Base-by-base conservation (phyloP, 2,113 vertebrate species). In the Trematocara stigmaticum region DNA sequence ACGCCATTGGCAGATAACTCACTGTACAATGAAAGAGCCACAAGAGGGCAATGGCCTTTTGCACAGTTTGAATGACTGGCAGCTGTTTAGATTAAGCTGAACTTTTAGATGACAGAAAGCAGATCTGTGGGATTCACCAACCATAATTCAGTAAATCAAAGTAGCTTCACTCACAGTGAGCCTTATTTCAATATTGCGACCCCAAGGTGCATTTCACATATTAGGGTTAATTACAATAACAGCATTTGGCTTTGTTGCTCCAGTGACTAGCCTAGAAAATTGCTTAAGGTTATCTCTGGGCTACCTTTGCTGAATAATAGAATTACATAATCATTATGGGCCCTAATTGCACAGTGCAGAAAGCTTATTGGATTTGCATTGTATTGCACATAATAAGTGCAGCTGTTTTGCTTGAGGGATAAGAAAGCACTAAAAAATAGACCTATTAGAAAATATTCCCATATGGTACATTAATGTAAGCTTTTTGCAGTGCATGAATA, bases 301-400 rank as follows among this genome's bases (percentile, higher is more conserved):
- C 76, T 56, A 29, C 7, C 13, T 82, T 78, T 69, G 40, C 71
- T 81, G 87, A 91, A 92, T 85, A 90, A 89, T 51, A 66, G 55
- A 74, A 92, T 95, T 92, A 93, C 85, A 61, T 92, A 92, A 94
- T 90, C 78, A 26, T 83, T 38, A 76, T 10, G 45, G 87, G 5
- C 66, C 85, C 55, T 94, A 92, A 95, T 91, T 92, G 92, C 88
- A 81, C 79, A 18, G 56, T 23, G 45, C 47, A 86, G 79, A 59
- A 4, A 78, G 52, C 49, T 84, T 78, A 90, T 92, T 89, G 90
- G 85, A 84, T 94, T 90, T 88, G 89, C 79, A 87, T 93, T 94
- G 90, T 90, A 85, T 90, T 87, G 91, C 59, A 88, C 89, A 93
- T 84, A 95, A 93, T 92, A 92, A 88, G 87, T 83, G 89, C 92